Evolutionary conservation across 2,797 vertebrate species (phyloP).

Genomic region (Sorex maritimensis): DNA sequence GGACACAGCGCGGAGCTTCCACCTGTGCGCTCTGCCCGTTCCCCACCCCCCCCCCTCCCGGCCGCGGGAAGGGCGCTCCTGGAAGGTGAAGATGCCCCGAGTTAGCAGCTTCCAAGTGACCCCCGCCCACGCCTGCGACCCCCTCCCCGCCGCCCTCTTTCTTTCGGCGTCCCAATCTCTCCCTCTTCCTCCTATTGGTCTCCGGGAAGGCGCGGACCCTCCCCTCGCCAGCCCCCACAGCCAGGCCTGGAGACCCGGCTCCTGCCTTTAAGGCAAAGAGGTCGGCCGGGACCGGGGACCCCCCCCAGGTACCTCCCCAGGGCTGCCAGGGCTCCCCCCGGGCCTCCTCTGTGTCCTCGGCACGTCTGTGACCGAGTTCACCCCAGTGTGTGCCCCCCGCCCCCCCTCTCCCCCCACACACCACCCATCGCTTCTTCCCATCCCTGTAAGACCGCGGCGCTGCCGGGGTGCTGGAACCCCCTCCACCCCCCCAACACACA

Average conservation of each 20-base stretch:
- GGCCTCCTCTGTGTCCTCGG: conserved; percentile 30
- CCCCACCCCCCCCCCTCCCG: background rate
- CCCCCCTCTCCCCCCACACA: too few relatives aligned
- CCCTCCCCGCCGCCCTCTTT: background rate
- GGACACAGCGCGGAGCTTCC: background rate
- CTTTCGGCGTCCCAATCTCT: background rate
- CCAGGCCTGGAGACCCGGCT: background rate
- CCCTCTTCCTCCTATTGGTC: background rate
- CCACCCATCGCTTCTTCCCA: too few relatives aligned
- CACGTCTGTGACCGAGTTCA: background rate
- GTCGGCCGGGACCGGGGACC: background rate
- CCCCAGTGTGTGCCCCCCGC: background rate
- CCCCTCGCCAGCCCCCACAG: rapidly evolving
- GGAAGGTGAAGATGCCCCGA: background rate
- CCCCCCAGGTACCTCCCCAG: background rate
- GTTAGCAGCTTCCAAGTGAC: background rate
- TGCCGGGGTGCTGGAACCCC: background rate
- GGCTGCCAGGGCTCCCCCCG: conserved; percentile 40
- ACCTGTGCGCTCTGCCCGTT: background rate
- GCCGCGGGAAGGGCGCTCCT: background rate
- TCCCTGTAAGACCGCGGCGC: too few relatives aligned
- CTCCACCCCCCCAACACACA: too few relatives aligned
- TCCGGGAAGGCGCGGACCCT: background rate
- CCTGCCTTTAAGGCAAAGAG: background rate
- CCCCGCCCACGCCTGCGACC: background rate